These are phyloP conservation scores for Atherinosoma microstoma DNA, from an alignment of 2,797 vertebrate species.

Conservation along the genomic window DNA sequence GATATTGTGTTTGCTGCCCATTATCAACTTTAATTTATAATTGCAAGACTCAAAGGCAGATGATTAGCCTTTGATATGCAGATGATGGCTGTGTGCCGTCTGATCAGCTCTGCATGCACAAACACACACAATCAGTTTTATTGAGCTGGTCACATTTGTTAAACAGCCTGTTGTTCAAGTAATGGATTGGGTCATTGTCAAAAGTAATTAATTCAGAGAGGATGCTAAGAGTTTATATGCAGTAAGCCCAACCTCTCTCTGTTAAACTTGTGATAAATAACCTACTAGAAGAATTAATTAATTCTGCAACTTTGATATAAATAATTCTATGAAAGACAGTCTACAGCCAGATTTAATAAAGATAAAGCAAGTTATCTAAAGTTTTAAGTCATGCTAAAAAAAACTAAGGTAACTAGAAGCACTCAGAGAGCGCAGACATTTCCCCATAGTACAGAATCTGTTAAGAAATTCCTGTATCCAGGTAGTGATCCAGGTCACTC, in stretches of 20 bases:
- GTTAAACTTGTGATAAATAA: no score
- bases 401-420: no score
- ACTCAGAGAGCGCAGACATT: no score
- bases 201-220: conserved; percentile 31
- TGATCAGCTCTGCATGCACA: conserved; percentile 1
- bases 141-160: conserved; percentile 24
- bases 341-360: background rate
- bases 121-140: conserved; percentile 6
- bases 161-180: conserved; percentile 24
- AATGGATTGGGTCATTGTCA: conserved; percentile 28
- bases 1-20: background rate
- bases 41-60: background rate
- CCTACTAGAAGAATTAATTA: background rate
- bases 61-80: conserved; percentile 7
- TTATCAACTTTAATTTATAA: background rate
- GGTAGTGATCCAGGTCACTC: no score
- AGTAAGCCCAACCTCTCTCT: background rate
- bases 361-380: background rate
- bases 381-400: background rate
- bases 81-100: conserved; percentile 2
- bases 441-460: no score
- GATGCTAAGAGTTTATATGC: conserved; percentile 17
- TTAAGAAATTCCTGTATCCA: no score
- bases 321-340: background rate
- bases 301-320: background rate